Percentiles rank a stretch among this genome's conserved stretches.
These are phyloP conservation scores for Phyllotreta striolata DNA, from an alignment of 2,888 invertebrate species.

Conservation along the genomic window DNA sequence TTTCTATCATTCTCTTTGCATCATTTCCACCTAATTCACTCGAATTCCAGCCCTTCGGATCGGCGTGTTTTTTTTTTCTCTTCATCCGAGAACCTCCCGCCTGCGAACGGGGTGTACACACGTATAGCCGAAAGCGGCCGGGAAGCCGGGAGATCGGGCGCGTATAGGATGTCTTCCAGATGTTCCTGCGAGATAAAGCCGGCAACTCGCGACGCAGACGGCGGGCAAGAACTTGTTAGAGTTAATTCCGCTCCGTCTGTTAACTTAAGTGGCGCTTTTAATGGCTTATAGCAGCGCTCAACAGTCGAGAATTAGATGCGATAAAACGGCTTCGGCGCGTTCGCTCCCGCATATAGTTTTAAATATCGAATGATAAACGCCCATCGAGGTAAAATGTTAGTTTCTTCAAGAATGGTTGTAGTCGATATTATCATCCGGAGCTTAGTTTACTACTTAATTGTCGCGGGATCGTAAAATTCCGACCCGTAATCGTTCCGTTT, in stretches of 20 bases:
- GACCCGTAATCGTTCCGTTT: constrained; percentile 10
- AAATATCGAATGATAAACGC: no score
- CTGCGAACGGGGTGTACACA: no score
- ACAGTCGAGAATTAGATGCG: constrained; percentile 4
- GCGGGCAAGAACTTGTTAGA: constrained; percentile 9
- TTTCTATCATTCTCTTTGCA: no score
- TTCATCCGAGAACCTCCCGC: no score
- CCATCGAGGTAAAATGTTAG: no score
- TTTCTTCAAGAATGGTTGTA: no score
- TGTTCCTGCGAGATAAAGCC: constrained; percentile 25
- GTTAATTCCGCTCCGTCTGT: constrained; percentile 34
- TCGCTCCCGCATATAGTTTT: no score
- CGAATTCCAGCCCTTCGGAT: no score
- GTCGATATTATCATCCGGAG: no score
- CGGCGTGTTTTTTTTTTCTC: no score
- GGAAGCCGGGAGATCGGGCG: neutral
- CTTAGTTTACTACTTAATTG: neutral
- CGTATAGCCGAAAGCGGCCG: neutral
- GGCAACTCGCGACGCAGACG: constrained; percentile 19
- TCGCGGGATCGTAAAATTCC: neutral
- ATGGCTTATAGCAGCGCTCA: constrained; percentile 23
- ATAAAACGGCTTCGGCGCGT: constrained; percentile 1
- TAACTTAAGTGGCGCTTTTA: constrained; percentile 32
- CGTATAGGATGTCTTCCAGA: constrained; percentile 22
- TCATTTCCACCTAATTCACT: no score